These are phyloP conservation scores for Lobophora halterata DNA, from an alignment of 2,888 invertebrate genomes.

Conservation along the genomic window DNA sequence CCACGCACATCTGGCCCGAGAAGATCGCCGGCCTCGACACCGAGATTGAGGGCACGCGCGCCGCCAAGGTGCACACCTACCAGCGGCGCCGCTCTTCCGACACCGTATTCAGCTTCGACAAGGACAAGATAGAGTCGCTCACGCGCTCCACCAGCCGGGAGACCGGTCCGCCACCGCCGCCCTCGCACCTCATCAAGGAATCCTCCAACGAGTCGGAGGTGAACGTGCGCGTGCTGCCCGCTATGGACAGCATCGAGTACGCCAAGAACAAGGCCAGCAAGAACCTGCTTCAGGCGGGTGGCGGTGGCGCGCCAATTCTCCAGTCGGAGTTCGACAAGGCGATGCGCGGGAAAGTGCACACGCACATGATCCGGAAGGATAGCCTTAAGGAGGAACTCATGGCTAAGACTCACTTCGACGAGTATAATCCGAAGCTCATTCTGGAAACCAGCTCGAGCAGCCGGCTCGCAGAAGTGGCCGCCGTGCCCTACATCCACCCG, in stretches of 20 bases:
- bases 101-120: slow-evolving; percentile 88
- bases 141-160: slow-evolving; percentile 69
- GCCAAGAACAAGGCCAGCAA: slow-evolving; percentile 74
- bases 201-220: slow-evolving; percentile 78
- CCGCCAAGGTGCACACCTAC: slow-evolving; percentile 71
- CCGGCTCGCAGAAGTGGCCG: slow-evolving; percentile 70
- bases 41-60: slow-evolving; percentile 70
- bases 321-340: slow-evolving; percentile 83
- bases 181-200: slow-evolving; percentile 67
- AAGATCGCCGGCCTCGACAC: slow-evolving; percentile 75
- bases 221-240: slow-evolving; percentile 70
- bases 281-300: slow-evolving; percentile 81
- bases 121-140: slow-evolving; percentile 86
- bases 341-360: slow-evolving; percentile 59
- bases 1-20: slow-evolving; percentile 73
- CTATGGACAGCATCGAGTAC: slow-evolving; percentile 79
- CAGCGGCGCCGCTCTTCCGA: slow-evolving; percentile 86
- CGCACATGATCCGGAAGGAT: slow-evolving; percentile 74
- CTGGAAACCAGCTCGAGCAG: slow-evolving; percentile 78
- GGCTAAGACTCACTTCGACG: slow-evolving; percentile 84
- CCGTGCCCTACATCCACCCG: slow-evolving; percentile 82
- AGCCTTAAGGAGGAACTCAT: slow-evolving; percentile 83
- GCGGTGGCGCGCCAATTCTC: slow-evolving; percentile 76
- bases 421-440: slow-evolving; percentile 86
- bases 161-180: slow-evolving; percentile 16